Conservation (phyloP, 2,888 invertebrate species). For the Helobdella robusta region DNA sequence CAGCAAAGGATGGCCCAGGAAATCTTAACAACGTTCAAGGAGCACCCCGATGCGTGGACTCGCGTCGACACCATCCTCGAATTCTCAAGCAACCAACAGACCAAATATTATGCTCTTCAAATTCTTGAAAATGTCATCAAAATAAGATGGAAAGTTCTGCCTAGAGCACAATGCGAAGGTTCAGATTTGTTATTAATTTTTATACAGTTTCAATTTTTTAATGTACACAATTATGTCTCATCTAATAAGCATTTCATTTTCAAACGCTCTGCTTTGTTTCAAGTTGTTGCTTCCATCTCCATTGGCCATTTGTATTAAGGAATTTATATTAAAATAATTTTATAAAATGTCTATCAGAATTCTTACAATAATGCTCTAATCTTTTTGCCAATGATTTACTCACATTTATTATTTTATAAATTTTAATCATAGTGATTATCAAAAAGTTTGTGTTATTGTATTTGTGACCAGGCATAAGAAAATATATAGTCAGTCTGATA, state of each 20-base stretch:
- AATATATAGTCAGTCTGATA: slow-evolving; percentile 94
- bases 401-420: neutral
- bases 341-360: no score
- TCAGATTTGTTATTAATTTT: neutral
- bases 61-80: slow-evolving; percentile 96
- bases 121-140: slow-evolving; percentile 97
- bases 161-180: slow-evolving; percentile 90
- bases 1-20: slow-evolving; percentile 70
- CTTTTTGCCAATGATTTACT: no score
- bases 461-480: slow-evolving; percentile 71
- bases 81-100: slow-evolving; percentile 88
- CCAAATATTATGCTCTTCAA: slow-evolving; percentile 97
- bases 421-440: slow-evolving; percentile 6
- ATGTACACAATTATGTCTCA: neutral
- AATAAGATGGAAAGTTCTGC: slow-evolving; percentile 95
- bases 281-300: no score
- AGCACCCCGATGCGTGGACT: slow-evolving; percentile 98
- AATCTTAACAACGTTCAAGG: slow-evolving; percentile 83
- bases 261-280: neutral
- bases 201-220: neutral
- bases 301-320: no score
- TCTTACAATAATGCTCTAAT: no score
- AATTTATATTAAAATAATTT: no score
- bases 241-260: no score
- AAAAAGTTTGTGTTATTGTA: slow-evolving; percentile 13